phyloP scores from a whole-genome alignment of 2,113 vertebrate species.

The Antechinus flavipes region DNA sequence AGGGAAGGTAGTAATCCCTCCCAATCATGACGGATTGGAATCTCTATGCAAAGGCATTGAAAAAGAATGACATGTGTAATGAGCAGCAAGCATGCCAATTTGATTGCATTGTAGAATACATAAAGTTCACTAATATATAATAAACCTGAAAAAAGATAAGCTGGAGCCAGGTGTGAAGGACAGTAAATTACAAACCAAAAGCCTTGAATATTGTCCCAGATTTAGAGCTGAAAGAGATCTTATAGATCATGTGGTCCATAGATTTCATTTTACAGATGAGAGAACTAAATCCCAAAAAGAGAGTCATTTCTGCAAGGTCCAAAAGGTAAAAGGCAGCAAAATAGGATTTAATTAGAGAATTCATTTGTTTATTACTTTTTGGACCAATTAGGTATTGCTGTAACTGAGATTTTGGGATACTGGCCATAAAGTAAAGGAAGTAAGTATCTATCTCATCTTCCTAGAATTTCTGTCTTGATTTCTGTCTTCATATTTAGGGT shows the following conservation, averaged over 20 bases:
- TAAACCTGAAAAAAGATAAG: not conserved
- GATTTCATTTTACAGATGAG: not conserved
- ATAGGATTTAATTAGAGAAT: not conserved
- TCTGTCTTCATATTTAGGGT: not conserved
- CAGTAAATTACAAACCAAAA: not conserved
- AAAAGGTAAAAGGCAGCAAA: not conserved
- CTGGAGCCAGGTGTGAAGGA: not conserved
- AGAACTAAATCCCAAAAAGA: not conserved
- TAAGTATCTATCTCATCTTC: not conserved
- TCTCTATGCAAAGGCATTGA: not conserved
- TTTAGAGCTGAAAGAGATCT: not conserved
- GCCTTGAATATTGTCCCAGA: not conserved
- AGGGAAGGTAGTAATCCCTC: not conserved
- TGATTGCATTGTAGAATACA: not conserved
- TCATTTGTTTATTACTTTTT: not conserved
- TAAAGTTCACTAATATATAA: not conserved
- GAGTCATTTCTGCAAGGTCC: not conserved
- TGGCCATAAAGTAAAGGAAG: not conserved
- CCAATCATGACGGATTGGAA: not conserved
- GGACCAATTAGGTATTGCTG: not conserved
- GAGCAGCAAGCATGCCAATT: not conserved
- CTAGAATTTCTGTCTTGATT: not conserved
- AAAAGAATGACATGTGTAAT: not conserved
- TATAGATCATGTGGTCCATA: not conserved
- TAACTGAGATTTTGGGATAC: not conserved